Percentiles rank a stretch among this genome's conserved stretches.
Conservation (phyloP, 2,888 invertebrate species). For the Catonia carolina region DNA sequence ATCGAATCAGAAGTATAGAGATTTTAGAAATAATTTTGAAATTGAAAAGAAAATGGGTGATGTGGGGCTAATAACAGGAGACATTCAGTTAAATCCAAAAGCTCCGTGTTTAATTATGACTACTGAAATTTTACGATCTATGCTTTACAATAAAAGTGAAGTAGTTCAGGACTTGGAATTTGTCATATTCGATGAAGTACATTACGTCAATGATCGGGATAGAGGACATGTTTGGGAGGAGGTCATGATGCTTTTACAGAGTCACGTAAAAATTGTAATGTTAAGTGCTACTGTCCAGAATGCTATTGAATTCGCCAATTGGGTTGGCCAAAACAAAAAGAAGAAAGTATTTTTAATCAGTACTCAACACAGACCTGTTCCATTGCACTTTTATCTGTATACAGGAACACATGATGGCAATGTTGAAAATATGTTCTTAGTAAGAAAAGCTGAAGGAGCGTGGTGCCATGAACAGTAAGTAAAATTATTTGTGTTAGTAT, state of each 20-base stretch:
- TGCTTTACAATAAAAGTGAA: conserved; percentile 74
- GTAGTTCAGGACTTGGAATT: conserved; percentile 94
- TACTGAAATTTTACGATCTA: conserved; percentile 83
- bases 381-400: conserved; percentile 89
- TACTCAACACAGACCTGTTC: conserved; percentile 89
- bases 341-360: conserved; percentile 48
- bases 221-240: conserved; percentile 99
- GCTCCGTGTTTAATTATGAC: conserved; percentile 98
- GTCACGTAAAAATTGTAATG: conserved; percentile 93
- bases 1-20: conserved; percentile 97
- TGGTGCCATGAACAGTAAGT: conserved; percentile 63
- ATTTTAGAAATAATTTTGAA: conserved; percentile 87
- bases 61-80: conserved; percentile 90
- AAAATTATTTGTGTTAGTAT: conserved; percentile 38
- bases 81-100: conserved; percentile 89
- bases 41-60: conserved; percentile 44
- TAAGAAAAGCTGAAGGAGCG: conserved; percentile 70
- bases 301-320: conserved; percentile 89
- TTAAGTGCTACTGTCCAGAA: conserved; percentile 98
- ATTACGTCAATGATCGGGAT: conserved; percentile 95
- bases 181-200: conserved; percentile 99
- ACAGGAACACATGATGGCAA: conserved; percentile 73
- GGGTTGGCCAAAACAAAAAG: conserved; percentile 82
- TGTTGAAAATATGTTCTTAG: conserved; percentile 63
- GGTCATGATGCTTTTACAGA: conserved; percentile 88